Percentiles rank a stretch among this genome's conserved stretches.
Evolutionary conservation across 2,797 vertebrate species (phyloP).

Genomic region (Avahi laniger): DNA sequence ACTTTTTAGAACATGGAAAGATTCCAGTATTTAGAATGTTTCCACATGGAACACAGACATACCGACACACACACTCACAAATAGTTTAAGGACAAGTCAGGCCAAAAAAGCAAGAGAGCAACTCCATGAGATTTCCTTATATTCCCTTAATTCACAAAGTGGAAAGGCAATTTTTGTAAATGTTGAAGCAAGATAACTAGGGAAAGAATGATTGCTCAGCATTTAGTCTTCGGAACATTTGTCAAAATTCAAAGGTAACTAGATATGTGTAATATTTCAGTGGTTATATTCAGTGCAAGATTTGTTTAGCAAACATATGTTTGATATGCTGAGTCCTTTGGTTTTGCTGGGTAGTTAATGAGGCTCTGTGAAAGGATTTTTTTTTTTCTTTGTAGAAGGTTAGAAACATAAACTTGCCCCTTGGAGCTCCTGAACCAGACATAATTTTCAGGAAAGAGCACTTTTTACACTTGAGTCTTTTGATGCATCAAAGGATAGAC

Average conservation of each 20-base stretch:
- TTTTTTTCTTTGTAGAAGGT: not conserved
- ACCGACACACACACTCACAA: not conserved
- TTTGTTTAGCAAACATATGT: not conserved
- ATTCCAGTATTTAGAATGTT: not conserved
- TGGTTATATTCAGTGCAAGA: not conserved
- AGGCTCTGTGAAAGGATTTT: not conserved
- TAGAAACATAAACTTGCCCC: slow-evolving; percentile 6
- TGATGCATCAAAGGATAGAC: not conserved
- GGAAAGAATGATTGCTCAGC: not conserved
- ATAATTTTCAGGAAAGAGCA: slow-evolving; percentile 16
- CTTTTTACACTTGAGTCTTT: not conserved
- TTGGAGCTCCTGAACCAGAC: not conserved
- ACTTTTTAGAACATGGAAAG: not conserved
- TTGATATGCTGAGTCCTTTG: not conserved
- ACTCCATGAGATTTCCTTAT: not conserved
- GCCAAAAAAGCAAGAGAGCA: not conserved
- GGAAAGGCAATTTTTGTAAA: not conserved
- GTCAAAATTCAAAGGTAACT: not conserved
- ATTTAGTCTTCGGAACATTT: not conserved
- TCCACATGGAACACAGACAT: not conserved
- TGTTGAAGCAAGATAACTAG: not conserved
- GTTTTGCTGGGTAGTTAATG: not conserved
- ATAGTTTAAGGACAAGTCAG: not conserved
- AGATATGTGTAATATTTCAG: not conserved
- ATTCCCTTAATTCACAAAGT: not conserved